Evolutionary conservation across 2,113 vertebrate species (phyloP), one percentile per base, ranked within the genome.

Genomic region (Macquaria australasica): DNA sequence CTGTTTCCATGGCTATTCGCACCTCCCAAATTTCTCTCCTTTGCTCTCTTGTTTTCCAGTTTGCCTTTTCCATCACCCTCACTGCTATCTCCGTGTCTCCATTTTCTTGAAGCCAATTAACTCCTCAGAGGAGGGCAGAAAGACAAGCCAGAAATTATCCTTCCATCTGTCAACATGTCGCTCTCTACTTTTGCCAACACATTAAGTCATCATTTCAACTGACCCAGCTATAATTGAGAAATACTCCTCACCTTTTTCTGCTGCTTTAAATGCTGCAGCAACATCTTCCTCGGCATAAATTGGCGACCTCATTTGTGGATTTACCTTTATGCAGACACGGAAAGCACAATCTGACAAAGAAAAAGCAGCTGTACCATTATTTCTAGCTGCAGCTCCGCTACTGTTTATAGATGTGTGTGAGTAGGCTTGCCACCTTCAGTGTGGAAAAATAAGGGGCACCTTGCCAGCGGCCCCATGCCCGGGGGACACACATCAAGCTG

Each of bases 41-140:
- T 8, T 14, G 23, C 69, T 20, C 72, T 66, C 45, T 58, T 48
- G 20, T 76, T 76, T 62, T 76, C 34, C 39, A 43, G 60, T 56
- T 37, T 67, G 43, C 59, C 78, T 56, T 73, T 37, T 84, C 20
- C 64, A 28, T 83, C 69, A 60, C 70, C 81, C 64, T 43, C 1
- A 59, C 75, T 6, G 1, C 31, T 45, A 14, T 63, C 62, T 81
- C 68, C 28, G 6, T 66, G 14, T 81, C 73, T 78, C 39, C 39
- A n/a, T 60, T 77, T 56, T 70, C 82, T 63, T 59, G 23, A 84
- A 76, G 74, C 63, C 82, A 87, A 75, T 87, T 73, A 81, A 68
- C 53, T 84, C 71, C 58, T 85, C 62, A 3, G 70, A 82, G 23
- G 56, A 76, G 48, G 63, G 50, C 45, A 77, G 39, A 69, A 67